These are phyloP conservation scores for Calameuta filiformis DNA, from an alignment of 2,888 invertebrate genomes.

Conservation along the genomic window DNA sequence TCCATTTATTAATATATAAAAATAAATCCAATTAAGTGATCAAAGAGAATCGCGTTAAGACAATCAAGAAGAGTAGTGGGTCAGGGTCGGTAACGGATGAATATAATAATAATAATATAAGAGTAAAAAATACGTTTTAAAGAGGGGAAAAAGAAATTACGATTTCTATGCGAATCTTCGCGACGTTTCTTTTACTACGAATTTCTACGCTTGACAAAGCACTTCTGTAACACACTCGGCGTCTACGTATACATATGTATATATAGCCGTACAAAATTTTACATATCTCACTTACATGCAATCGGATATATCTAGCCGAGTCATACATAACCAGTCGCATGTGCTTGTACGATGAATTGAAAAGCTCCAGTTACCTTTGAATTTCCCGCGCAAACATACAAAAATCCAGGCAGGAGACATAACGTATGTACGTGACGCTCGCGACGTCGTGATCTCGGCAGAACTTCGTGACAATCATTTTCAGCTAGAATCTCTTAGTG, in stretches of 20 bases:
- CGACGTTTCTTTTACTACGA: slow-evolving; percentile 13
- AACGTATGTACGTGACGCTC: not conserved
- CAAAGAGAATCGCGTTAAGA: slow-evolving; percentile 60
- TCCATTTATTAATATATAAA: slow-evolving; percentile 1
- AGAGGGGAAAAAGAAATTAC: slow-evolving; percentile 10
- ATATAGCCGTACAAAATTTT: slow-evolving; percentile 9
- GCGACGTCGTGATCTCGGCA: not conserved
- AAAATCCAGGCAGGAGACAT: not conserved
- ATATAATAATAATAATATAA: slow-evolving; percentile 9
- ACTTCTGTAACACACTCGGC: slow-evolving; percentile 6
- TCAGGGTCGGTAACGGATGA: slow-evolving; percentile 18
- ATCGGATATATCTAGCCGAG: not conserved
- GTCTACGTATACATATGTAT: slow-evolving; percentile 1
- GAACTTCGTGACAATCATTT: slow-evolving; percentile 60
- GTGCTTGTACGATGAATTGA: not conserved
- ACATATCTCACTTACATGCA: not conserved
- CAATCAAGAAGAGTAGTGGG: slow-evolving; percentile 60
- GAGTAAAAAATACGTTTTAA: not conserved
- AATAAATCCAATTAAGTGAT: not conserved
- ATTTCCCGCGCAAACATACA: not conserved
- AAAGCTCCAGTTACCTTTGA: not conserved
- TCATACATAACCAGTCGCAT: not conserved
- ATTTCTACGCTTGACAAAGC: slow-evolving; percentile 1
- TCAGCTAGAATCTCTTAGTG: slow-evolving; percentile 20
- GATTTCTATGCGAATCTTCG: slow-evolving; percentile 15